Base-by-base conservation (phyloP, 2,797 vertebrate genomes). In the Oreonectes daqikongensis region DNA sequence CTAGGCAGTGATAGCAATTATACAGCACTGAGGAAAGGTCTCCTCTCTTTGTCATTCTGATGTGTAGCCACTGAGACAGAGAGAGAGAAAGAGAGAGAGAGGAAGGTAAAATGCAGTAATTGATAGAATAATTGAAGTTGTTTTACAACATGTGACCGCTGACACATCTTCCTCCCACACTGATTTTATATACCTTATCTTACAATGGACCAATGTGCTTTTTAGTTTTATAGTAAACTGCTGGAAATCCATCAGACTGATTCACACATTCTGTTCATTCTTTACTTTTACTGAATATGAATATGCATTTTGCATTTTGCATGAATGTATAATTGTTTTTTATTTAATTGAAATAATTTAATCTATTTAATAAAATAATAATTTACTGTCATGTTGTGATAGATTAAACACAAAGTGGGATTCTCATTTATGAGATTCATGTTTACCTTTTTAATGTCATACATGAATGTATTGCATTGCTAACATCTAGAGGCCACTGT, bases 401-500 rank as follows among this genome's bases (percentile, higher is more conserved):
- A 40, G 59, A 28, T 61, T 61, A 72, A 72, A 46, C 3, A 1
- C 38, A 61, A 48, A 48, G 12, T 14, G 26, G 20, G n/a, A 50
- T 46, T 46, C 4, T 46, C 60, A 30, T 59, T 71, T 8, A 59
- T 15, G 38, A 26, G 18, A 30, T 71, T 22, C 1, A 17, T 61
- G 44, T 59, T 60, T 46, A 3, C 2, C 1, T 60, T 44, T 60
- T 32, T 20, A n/a, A n/a, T n/a, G 12, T 50, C n/a, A 50, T 46
- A 18, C 15, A 46, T 69, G 10, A 14, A 69, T 55, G 8, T 53
- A 4, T 50, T 50, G 48, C 10, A 78, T n/a, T n/a, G 42, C 69
- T 11, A 35, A 60, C 75, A 70, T 75, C 70, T 67, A 71, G 70
- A 67, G 81, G 70, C 78, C 74, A 80, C 75, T 80, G 71, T 83